Evolutionary conservation across 1,140 invertebrate species (phyloP), one percentile per base, ranked within the genome.

Genomic region (Rhizoglyphus robini): DNA sequence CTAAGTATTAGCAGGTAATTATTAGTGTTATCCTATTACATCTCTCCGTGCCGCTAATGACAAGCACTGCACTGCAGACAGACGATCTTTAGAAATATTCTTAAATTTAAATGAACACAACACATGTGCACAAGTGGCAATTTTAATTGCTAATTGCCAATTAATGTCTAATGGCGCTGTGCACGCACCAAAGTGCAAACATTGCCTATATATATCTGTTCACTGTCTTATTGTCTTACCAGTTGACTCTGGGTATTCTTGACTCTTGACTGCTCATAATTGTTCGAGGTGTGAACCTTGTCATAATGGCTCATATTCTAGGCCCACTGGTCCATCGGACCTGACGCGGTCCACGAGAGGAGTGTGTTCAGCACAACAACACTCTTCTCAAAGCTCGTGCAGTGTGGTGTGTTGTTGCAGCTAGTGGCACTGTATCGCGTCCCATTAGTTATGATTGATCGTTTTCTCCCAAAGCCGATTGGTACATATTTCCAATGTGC

Each of bases 131-230:
- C 8, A 8, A 54, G 20, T 54, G 51, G 51, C 51, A 54, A 54
- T 54, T 54, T 54, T 54, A 54, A 54, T 54, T 54, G 51, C 51
- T 54, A 54, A 54, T 54, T 54, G 51, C 51, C 51, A 54, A 54
- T 54, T 54, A 54, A 54, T 54, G 51, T 25, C 23, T 54, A 54
- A 54, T 54, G 51, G 20, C 51, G 8, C 8, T 5, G 51, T 25
- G 51, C 51, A 54, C 51, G 51, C 51, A 54, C 51, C 20, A 5
- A 32, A 32, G 23, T 27, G 8, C 51, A 54, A 54, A 54, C n/a
- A n/a, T n/a, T n/a, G n/a, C n/a, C n/a, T n/a, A n/a, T 32, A 54
- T 15, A 54, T 23, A 54, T 32, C 15, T 23, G 23, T 25, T 25
- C 51, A 32, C 23, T 23, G 41, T 23, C 41, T 46, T 46, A 46